These are phyloP conservation scores for Temnothorax unifasciatus DNA, from an alignment of 2,888 invertebrate genomes.

Conservation along the genomic window DNA sequence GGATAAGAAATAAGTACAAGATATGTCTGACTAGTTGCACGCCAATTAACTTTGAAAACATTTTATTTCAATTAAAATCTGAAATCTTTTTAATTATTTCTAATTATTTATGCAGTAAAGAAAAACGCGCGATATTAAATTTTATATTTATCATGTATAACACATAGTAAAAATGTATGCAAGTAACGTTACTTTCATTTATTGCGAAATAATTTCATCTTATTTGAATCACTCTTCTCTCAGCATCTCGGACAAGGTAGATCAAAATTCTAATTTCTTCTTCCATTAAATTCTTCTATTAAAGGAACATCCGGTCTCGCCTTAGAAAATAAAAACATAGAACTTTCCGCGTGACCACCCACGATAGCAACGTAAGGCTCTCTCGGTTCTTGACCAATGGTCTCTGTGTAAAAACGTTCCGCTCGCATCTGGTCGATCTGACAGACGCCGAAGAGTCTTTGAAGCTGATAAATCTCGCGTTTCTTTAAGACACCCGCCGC, in stretches of 20 bases:
- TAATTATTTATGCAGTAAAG: no score
- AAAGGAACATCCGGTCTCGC: conserved; percentile 3
- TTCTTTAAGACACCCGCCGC: conserved; percentile 50
- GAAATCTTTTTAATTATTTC: no score
- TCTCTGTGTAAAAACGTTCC: conserved; percentile 21
- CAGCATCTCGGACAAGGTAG: conserved; percentile 2
- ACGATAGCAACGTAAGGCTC: conserved; percentile 47
- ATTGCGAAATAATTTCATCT: conserved; percentile 4
- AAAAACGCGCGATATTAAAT: no score
- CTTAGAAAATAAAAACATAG: conserved; percentile 50
- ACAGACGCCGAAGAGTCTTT: conserved; percentile 41
- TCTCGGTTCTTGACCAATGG: conserved; percentile 28
- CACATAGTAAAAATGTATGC: no score
- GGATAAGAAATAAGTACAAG: no score
- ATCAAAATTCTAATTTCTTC: conserved; percentile 28
- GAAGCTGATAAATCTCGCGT: conserved; percentile 23
- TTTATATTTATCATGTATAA: no score
- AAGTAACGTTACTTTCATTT: neutral
- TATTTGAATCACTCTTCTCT: conserved; percentile 27
- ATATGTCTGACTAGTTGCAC: no score
- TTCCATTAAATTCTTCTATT: neutral
- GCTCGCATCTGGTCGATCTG: conserved; percentile 52
- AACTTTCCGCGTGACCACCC: conserved; percentile 46
- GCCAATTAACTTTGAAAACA: no score
- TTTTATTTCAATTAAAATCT: no score